phyloP scores from a whole-genome alignment of 2,888 invertebrate genomes.

The Minunthozetes semirufus region DNA sequence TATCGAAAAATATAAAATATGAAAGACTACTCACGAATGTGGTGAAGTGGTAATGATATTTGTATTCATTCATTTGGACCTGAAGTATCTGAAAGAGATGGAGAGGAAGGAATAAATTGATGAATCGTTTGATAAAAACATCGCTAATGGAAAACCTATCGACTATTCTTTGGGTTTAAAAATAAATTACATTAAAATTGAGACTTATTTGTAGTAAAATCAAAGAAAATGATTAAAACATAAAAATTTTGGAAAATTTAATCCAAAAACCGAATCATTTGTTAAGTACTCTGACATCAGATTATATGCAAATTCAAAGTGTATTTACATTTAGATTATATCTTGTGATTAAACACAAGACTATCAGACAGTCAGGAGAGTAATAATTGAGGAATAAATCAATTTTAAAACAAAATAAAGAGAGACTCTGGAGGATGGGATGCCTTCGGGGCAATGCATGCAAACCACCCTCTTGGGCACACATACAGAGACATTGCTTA shows the following conservation, averaged over 20 bases:
- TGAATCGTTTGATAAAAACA: background rate
- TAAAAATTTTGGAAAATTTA: background rate
- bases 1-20: background rate
- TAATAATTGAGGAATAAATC: no score
- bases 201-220: no score
- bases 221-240: no score
- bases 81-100: slow-evolving; percentile 72
- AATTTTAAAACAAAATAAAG: background rate
- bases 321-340: slow-evolving; percentile 4
- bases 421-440: background rate
- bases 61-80: slow-evolving; percentile 89
- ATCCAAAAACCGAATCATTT: background rate
- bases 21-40: slow-evolving; percentile 61
- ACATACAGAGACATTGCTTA: background rate
- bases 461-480: no score
- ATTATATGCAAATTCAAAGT: background rate
- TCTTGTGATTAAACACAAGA: background rate
- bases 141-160: no score
- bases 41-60: slow-evolving; percentile 91
- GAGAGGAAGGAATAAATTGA: slow-evolving; percentile 44
- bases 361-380: background rate
- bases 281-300: background rate
- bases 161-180: no score
- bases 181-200: no score
- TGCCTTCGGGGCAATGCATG: background rate